Evolutionary conservation across 1,140 invertebrate genomes (phyloP).

Genomic region (Philotrypesis tridentata): DNA sequence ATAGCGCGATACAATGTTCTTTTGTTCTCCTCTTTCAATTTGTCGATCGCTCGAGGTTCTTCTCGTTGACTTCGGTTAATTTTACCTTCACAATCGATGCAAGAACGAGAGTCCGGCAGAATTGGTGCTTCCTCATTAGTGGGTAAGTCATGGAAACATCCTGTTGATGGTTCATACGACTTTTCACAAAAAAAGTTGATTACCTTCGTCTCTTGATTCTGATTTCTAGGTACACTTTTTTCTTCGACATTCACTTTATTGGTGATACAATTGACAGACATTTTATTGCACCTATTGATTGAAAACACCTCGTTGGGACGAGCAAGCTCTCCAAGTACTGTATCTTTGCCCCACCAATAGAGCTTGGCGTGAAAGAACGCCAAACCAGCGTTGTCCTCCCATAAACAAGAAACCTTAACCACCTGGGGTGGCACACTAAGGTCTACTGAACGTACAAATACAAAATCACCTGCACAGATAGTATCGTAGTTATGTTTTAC

Average conservation of each 20-base stretch:
- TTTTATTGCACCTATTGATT: constrained; percentile 83
- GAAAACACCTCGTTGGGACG: constrained; percentile 86
- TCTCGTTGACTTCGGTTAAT: background rate
- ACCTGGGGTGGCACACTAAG: constrained; percentile 77
- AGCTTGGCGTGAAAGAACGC: constrained; percentile 73
- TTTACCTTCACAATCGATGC: background rate
- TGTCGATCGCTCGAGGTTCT: constrained; percentile 40
- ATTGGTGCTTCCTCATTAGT: background rate
- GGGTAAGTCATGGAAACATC: constrained; percentile 1
- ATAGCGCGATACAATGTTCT: constrained; percentile 58
- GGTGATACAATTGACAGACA: constrained; percentile 77
- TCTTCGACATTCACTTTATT: constrained; percentile 69
- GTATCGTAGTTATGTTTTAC: constrained; percentile 55
- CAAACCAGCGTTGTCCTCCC: constrained; percentile 45
- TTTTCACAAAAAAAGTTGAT: constrained; percentile 13
- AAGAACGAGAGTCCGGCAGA: background rate
- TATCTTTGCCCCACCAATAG: constrained; percentile 79
- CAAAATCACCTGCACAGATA: constrained; percentile 76
- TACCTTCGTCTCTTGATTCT: background rate
- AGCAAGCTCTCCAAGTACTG: constrained; percentile 85
- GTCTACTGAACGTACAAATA: constrained; percentile 82
- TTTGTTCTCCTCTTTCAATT: constrained; percentile 45
- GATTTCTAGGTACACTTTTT: constrained; percentile 64
- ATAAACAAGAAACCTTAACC: constrained; percentile 81
- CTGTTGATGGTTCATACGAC: constrained; percentile 15